Conservation (phyloP, 2,113 vertebrate genomes). For the Athene noctua region DNA sequence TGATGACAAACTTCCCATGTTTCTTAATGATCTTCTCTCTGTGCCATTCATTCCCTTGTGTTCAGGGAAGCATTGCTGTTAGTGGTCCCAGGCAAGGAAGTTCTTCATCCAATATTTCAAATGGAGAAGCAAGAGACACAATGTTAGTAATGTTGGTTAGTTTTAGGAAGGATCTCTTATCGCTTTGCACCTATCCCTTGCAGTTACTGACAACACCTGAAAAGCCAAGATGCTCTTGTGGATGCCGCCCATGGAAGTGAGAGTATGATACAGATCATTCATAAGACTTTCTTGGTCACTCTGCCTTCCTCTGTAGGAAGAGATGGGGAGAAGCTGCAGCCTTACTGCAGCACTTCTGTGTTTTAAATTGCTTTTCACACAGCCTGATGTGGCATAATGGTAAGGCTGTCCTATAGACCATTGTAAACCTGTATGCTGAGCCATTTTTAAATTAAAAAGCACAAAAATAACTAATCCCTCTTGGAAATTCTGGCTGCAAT, state of each 20-base stretch:
- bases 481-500: neutral
- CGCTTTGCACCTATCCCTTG: neutral
- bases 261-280: neutral
- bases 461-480: neutral
- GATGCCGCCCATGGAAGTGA: neutral
- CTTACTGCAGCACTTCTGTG: neutral
- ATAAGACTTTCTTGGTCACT: neutral
- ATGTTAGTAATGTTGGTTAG: neutral
- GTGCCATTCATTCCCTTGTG: neutral
- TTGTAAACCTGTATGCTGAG: neutral
- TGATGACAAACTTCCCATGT: neutral
- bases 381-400: neutral
- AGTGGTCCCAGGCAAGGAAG: neutral
- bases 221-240: neutral
- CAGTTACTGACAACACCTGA: neutral
- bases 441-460: neutral
- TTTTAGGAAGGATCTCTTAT: neutral
- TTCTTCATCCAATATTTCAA: neutral
- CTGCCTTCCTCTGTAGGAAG: neutral
- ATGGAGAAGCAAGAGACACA: neutral
- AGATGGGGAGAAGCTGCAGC: neutral
- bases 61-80: neutral
- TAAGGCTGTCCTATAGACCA: neutral
- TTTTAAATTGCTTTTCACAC: neutral
- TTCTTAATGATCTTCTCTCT: neutral